Evolutionary conservation across 1,140 invertebrate genomes (phyloP).

Genomic region (Dermatophagoides farinae): DNA sequence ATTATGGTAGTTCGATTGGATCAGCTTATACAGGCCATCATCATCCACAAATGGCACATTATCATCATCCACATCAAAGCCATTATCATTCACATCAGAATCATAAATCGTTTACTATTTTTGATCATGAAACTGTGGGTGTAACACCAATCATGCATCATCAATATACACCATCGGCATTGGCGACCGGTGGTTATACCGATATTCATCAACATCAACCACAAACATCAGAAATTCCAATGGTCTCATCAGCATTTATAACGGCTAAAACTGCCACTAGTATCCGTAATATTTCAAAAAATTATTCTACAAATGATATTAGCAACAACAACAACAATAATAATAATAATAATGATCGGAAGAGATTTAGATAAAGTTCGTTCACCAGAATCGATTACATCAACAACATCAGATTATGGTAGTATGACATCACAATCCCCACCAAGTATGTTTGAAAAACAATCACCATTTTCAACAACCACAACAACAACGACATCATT

Average conservation of each 20-base stretch:
- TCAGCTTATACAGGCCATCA: background rate
- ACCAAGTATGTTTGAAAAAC: slow-evolving; percentile 3
- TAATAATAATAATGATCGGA: background rate
- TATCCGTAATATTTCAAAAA: too few species aligned
- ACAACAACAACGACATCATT: background rate
- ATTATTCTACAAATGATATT: too few species aligned
- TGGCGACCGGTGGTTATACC: too few species aligned
- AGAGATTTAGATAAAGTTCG: slow-evolving; percentile 10
- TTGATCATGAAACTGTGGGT: too few species aligned
- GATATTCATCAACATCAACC: too few species aligned
- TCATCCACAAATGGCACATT: background rate
- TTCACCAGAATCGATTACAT: slow-evolving; percentile 11
- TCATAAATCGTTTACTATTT: too few species aligned
- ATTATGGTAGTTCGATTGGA: slow-evolving; percentile 8
- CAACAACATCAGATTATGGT: slow-evolving; percentile 14
- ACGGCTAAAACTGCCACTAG: too few species aligned
- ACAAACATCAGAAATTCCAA: too few species aligned
- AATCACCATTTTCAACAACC: background rate
- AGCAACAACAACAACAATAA: too few species aligned
- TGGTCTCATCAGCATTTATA: too few species aligned
- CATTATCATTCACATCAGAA: background rate
- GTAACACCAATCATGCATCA: too few species aligned
- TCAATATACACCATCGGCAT: too few species aligned
- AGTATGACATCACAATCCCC: slow-evolving; percentile 14
- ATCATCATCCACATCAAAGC: background rate